Evolutionary conservation across 2,797 vertebrate species (phyloP).

Genomic region (Microchirus variegatus): DNA sequence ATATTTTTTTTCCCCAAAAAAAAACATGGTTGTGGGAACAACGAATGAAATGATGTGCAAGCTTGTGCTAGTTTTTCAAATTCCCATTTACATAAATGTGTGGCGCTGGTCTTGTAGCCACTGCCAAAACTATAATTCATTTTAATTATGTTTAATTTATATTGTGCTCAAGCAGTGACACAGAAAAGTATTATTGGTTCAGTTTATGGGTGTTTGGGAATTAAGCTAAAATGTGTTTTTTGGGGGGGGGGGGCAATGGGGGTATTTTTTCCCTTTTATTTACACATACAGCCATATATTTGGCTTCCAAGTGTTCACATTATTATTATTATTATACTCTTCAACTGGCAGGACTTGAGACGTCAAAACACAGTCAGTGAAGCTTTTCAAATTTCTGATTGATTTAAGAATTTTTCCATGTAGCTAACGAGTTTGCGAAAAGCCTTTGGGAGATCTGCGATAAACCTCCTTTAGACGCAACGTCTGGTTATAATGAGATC

Average conservation of each 20-base stretch:
- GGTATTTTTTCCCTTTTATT: conserved; percentile 3
- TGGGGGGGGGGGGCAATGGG: too few species aligned
- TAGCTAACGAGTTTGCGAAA: conserved; percentile 51
- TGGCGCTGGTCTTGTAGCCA: not conserved
- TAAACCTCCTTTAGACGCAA: conserved; percentile 60
- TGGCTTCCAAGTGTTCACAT: conserved; percentile 9
- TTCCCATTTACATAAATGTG: too few species aligned
- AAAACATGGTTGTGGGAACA: too few species aligned
- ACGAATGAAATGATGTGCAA: too few species aligned
- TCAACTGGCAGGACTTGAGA: conserved; percentile 11
- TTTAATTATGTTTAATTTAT: not conserved
- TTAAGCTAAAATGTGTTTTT: not conserved
- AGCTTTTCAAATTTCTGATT: conserved; percentile 60
- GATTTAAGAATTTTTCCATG: conserved; percentile 60
- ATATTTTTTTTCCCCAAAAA: too few species aligned
- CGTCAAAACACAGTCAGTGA: conserved; percentile 20
- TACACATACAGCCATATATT: conserved; percentile 14
- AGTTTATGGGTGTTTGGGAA: not conserved
- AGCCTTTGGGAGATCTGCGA: conserved; percentile 52
- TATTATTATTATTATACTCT: conserved; percentile 24
- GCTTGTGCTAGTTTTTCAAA: too few species aligned
- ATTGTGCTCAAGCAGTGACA: not conserved
- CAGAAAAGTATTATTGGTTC: not conserved
- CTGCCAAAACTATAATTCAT: not conserved
- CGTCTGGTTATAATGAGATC: conserved; percentile 68